Evolutionary conservation across 2,888 invertebrate genomes (phyloP).

Genomic region (Phortica okadai): DNA sequence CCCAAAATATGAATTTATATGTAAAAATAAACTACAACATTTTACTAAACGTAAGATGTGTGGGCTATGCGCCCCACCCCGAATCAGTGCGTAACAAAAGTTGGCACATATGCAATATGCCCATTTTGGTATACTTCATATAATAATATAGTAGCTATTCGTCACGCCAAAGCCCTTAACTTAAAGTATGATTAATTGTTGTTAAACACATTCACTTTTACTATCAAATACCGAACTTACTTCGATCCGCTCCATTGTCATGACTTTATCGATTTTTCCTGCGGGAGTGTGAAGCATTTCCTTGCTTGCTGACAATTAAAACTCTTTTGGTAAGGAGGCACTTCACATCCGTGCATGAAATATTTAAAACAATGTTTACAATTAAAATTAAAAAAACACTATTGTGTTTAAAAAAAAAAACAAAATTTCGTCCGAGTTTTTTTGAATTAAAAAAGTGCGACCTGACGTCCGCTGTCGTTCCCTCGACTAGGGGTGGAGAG

Average conservation of each 20-base stretch:
- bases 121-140: background rate
- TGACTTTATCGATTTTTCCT: slow-evolving; percentile 69
- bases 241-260: slow-evolving; percentile 47
- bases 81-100: slow-evolving; percentile 3
- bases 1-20: background rate
- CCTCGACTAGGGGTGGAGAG: too few species aligned
- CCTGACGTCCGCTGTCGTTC: too few species aligned
- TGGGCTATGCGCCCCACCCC: background rate
- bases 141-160: background rate
- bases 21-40: background rate
- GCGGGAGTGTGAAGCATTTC: slow-evolving; percentile 24
- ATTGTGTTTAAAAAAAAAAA: background rate
- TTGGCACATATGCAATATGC: background rate
- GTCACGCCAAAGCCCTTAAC: background rate
- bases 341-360: background rate
- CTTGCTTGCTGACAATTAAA: background rate
- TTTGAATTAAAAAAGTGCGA: too few species aligned
- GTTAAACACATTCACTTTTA: slow-evolving; percentile 7
- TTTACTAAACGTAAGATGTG: background rate
- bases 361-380: background rate
- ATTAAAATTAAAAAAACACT: slow-evolving; percentile 3
- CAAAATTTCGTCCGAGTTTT: background rate
- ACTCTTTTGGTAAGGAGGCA: background rate
- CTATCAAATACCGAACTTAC: slow-evolving; percentile 3
- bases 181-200: background rate